phyloP scores from a whole-genome alignment of 2,797 vertebrate species.

The Choloepus didactylus region DNA sequence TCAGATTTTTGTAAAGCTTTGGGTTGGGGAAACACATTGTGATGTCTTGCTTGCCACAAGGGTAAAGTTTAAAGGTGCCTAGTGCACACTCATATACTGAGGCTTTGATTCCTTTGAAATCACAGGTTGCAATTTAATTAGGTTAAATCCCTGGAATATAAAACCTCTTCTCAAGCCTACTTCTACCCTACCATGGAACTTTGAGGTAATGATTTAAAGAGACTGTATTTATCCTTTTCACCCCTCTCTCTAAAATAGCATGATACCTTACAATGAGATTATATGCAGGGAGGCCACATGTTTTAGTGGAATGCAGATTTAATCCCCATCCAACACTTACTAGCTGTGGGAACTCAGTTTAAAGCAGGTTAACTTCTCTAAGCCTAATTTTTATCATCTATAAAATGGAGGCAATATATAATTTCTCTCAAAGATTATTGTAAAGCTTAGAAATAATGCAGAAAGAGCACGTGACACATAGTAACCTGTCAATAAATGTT shows the following conservation, averaged over 20 bases:
- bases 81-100: background rate
- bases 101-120: background rate
- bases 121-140: background rate
- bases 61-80: background rate
- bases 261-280: background rate
- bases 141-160: background rate
- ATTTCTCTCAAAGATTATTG: background rate
- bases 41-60: background rate
- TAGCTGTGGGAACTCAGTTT: background rate
- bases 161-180: background rate
- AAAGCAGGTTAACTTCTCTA: constrained; percentile 2
- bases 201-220: background rate
- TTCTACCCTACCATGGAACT: background rate
- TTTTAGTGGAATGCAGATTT: background rate
- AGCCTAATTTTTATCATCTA: background rate
- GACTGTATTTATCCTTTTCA: background rate
- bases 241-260: background rate
- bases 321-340: background rate
- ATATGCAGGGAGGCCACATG: background rate
- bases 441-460: background rate
- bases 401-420: background rate
- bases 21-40: background rate
- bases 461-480: background rate
- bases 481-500: background rate
- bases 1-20: background rate